These are phyloP conservation scores for Psittacula cyanocephala DNA, from an alignment of 2,113 vertebrate genomes.

Conservation along the genomic window DNA sequence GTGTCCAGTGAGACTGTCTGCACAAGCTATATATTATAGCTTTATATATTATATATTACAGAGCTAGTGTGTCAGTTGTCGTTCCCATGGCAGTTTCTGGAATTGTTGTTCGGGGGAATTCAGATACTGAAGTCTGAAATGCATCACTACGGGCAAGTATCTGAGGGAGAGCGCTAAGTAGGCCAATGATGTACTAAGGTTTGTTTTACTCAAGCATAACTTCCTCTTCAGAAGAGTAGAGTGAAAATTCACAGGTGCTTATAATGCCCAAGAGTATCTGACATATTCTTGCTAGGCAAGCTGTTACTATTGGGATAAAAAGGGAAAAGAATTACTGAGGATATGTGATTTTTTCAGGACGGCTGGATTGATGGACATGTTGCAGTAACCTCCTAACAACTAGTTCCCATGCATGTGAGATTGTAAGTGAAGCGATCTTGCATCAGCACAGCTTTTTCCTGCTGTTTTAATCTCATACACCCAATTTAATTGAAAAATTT, in stretches of 20 bases:
- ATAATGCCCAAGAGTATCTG: background rate
- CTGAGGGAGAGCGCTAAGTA: background rate
- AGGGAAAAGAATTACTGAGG: background rate
- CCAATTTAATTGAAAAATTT: background rate
- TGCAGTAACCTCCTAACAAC: background rate
- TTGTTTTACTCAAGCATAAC: background rate
- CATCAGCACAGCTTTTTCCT: background rate
- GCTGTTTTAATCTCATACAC: background rate
- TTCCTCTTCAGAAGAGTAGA: background rate
- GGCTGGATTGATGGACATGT: background rate
- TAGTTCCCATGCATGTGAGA: background rate
- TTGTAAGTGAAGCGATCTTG: background rate
- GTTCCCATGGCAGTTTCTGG: background rate
- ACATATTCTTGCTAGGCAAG: background rate
- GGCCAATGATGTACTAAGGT: background rate
- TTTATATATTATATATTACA: background rate
- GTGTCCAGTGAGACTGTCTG: background rate
- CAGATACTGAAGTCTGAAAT: background rate
- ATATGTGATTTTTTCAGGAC: background rate
- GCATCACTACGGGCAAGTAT: background rate
- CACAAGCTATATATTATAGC: background rate
- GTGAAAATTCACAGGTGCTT: background rate
- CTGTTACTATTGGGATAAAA: background rate
- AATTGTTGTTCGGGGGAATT: background rate
- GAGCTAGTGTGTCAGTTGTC: rapidly evolving